Base-by-base conservation (phyloP, 2,113 vertebrate genomes). In the Vidua chalybeata region DNA sequence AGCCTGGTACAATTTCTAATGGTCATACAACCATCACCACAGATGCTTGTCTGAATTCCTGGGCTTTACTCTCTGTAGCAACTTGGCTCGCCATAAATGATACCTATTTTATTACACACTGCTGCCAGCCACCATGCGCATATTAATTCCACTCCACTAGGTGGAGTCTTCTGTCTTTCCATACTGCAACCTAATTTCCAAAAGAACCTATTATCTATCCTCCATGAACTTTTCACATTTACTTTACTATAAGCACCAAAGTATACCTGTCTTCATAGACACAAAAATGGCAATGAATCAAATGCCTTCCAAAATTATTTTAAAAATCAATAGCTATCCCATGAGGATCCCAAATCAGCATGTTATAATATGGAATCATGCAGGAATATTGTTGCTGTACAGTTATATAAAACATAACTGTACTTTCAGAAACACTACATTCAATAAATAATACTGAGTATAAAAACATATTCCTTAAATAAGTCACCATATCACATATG, bases 141-240 rank as follows among this genome's bases (percentile, higher is more conserved):
- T 73, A 89, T 67, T 92, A 96, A 89, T 94, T 93, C 95, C 94
- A 96, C 96, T 96, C 97, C 97, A 96, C 97, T 96, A 97, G 97
- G 95, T 97, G 97, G 97, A 97, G 97, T 96, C 89, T 97, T 88
- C 75, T 59, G n/a, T 96, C 94, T 95, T 97, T 58, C 90, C 80
- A 96, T 85, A 56, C 73, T 72, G 73, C 73, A 88, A 43, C n/a
- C 61, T 84, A 33, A 88, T 88, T 94, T 89, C 49, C 12, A 0
- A 85, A 91, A 63, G 43, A 90, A 83, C 39, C 61, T 63, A 77
- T 64, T 68, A 61, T 58, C 43, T 62, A 55, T 55, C 28, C 63
- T 62, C 59, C 43, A 7, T 8, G 39, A 90, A 89, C 33, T 84
- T 15, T 24, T 15, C 78, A 7, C 58, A 39, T 61, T 92, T 81